A percentile compares a stretch with the other conserved stretches of the same genome.
Evolutionary conservation across 2,113 vertebrate genomes (phyloP).

Genomic region (Brachirus orientalis): DNA sequence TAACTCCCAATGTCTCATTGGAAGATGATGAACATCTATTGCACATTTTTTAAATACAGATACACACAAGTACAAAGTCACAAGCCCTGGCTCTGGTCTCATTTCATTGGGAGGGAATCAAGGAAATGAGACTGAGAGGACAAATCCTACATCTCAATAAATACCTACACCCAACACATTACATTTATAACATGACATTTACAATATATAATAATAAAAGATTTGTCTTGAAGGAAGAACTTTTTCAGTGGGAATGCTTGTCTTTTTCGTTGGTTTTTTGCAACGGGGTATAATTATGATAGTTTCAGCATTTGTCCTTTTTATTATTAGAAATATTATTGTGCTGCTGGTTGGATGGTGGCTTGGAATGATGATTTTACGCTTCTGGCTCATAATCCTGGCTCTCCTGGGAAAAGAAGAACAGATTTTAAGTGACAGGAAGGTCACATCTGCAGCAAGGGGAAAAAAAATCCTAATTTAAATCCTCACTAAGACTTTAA

Average conservation of each 20-base stretch:
- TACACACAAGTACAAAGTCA: conserved; percentile 82
- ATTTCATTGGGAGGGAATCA: conserved; percentile 93
- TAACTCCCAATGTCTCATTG: conserved; percentile 78
- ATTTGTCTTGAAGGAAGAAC: conserved; percentile 87
- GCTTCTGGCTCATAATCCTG: conserved; percentile 98
- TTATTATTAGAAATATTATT: conserved; percentile 88
- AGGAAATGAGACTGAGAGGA: conserved; percentile 84
- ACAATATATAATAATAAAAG: conserved; percentile 86
- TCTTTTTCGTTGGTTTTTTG: conserved; percentile 66
- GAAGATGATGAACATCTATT: conserved; percentile 83
- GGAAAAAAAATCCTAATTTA: neutral
- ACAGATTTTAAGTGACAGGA: neutral
- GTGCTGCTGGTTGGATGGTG: conserved; percentile 94
- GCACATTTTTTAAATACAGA: conserved; percentile 84
- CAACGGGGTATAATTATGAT: conserved; percentile 79
- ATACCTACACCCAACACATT: conserved; percentile 83
- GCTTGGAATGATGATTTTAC: conserved; percentile 82
- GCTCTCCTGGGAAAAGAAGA: conserved; percentile 84
- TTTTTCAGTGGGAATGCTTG: conserved; percentile 82
- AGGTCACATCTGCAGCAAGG: conserved; percentile 12
- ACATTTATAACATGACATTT: conserved; percentile 85
- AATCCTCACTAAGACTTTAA: conserved; percentile 15
- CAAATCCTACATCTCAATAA: conserved; percentile 77
- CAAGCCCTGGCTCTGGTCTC: conserved; percentile 80
- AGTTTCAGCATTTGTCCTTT: conserved; percentile 81